Evolutionary conservation across 2,888 invertebrate species (phyloP), one percentile per base, ranked within the genome.

Genomic region (Eudasyphora cyanicolor): DNA sequence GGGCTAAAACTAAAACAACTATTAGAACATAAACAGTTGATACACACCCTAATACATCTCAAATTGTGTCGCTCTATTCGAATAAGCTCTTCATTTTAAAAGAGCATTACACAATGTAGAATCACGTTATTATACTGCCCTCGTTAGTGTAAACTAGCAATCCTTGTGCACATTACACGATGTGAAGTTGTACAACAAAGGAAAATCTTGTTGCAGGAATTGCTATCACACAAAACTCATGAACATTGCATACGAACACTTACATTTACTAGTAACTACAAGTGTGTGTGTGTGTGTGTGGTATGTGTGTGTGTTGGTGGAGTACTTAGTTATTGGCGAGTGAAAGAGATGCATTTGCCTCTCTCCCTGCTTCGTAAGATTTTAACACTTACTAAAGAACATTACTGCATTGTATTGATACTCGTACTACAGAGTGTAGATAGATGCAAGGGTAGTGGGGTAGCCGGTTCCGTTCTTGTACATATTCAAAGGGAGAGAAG

Each of bases 101-200:
- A 35, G 10, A 35, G 10, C 10, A 10, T 35, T 7, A 35, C 10
- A 35, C 35, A 7, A 7, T 35, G 35, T 35, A 35, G 5, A 10
- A 7, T 35, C 10, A 7, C 35, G 35, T 54, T 21, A 19, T 54
- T 19, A 54, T 10, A 19, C 54, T 2, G 27, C 38, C 19, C 38
- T n/a, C 64, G 21, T 35, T n/a, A n/a, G 38, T 32, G 32, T n/a
- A 10, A 35, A 38, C 67, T 14, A 14, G 24, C 35, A 24, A 6
- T 21, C 35, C 12, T 19, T 7, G 19, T 19, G 21, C 64, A 38
- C 42, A 67, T 42, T 42, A 67, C 67, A 35, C 14, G 6, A 35
- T 67, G 38, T 42, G 35, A 67, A 67, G 24, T 67, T 67, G 67
- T 38, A 67, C 24, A 67, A 67, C 67, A 67, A 67, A 64, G 42